Evolutionary conservation across 2,797 vertebrate genomes (phyloP).

Genomic region (Sebastes paucispinis): DNA sequence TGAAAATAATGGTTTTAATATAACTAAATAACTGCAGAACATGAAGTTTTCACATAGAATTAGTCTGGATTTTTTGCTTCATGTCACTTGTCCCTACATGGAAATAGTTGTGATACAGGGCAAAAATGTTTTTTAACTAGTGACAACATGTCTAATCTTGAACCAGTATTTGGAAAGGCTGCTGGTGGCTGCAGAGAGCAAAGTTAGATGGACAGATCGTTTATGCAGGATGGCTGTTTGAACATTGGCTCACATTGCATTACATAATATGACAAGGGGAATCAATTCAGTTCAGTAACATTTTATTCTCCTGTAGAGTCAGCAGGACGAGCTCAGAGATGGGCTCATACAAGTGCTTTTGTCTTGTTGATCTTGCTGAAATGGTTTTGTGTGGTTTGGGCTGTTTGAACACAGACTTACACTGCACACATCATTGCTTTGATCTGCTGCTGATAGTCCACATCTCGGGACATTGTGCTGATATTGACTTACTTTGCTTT

Average conservation of each 20-base stretch:
- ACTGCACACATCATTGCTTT: background rate
- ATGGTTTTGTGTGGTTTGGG: background rate
- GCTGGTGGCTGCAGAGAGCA: conserved; percentile 6
- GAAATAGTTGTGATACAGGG: background rate
- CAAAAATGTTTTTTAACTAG: background rate
- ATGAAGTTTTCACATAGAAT: background rate
- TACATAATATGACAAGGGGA: conserved; percentile 36
- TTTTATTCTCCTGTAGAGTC: conserved; percentile 14
- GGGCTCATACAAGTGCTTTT: background rate
- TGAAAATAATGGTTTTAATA: background rate
- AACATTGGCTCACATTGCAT: conserved; percentile 17
- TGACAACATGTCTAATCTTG: background rate
- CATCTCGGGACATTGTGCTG: background rate
- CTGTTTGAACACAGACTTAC: background rate
- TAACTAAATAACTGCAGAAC: background rate
- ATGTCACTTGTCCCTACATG: background rate
- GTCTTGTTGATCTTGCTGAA: background rate
- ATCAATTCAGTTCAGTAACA: conserved; percentile 22
- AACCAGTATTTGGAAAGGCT: background rate
- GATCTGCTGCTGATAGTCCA: background rate
- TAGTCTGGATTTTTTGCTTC: background rate
- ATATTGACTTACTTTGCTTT: background rate
- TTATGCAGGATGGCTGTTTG: conserved; percentile 16
- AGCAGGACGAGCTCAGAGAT: background rate
- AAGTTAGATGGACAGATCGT: background rate